phyloP scores from a whole-genome alignment of 2,797 vertebrate genomes.

The Babyrousa celebensis region DNA sequence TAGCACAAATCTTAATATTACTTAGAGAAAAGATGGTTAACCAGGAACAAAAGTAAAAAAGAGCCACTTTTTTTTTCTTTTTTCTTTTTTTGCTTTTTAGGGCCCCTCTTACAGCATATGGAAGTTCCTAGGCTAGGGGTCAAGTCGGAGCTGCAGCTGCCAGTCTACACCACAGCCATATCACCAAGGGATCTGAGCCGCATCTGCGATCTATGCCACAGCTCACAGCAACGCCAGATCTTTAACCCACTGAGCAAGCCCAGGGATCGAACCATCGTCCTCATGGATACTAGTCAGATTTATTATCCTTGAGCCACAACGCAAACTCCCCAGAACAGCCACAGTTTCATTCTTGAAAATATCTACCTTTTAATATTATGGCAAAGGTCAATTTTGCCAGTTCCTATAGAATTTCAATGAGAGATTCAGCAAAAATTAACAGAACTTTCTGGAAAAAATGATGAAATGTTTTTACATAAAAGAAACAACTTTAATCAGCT shows the following conservation, averaged over 20 bases:
- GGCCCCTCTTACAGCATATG: too few species aligned
- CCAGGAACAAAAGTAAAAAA: slow-evolving; percentile 25
- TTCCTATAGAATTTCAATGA: slow-evolving; percentile 79
- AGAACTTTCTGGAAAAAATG: neutral
- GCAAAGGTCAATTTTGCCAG: slow-evolving; percentile 49
- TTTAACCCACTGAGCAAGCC: too few species aligned
- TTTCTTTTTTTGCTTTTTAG: too few species aligned
- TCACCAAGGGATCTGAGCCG: too few species aligned
- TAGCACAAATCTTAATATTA: slow-evolving; percentile 73
- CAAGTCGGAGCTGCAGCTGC: too few species aligned
- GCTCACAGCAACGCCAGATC: too few species aligned
- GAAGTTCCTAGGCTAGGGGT: too few species aligned
- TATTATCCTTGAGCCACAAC: too few species aligned
- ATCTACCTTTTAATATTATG: slow-evolving; percentile 69
- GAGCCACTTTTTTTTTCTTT: neutral
- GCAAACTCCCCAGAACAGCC: neutral
- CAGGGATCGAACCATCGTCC: too few species aligned
- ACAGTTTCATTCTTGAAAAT: slow-evolving; percentile 26
- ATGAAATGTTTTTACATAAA: slow-evolving; percentile 26
- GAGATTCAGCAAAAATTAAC: slow-evolving; percentile 75
- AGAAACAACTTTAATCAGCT: neutral
- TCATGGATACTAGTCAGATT: too few species aligned
- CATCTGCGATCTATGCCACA: too few species aligned
- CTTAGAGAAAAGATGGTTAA: slow-evolving; percentile 57
- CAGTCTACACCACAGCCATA: too few species aligned